Conservation (phyloP, 2,888 invertebrate genomes). For the Rotaria magnacalcarata region DNA sequence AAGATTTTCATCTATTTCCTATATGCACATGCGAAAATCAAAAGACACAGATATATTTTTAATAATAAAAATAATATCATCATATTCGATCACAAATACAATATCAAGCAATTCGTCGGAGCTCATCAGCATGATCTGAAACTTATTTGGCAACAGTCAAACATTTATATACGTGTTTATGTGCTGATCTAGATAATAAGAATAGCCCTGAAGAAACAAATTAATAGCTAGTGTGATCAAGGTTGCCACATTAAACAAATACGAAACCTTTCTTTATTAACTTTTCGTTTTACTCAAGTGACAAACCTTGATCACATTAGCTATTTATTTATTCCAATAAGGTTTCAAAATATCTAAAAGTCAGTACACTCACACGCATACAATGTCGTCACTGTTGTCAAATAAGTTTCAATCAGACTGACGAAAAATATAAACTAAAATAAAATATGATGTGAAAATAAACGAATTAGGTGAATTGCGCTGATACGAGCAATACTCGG, state of each 20-base stretch:
- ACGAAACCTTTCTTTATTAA: background rate
- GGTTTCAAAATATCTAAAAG: background rate
- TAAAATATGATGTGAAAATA: background rate
- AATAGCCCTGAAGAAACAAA: background rate
- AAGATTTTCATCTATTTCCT: conserved; percentile 84
- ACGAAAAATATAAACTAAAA: background rate
- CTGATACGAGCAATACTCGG: conserved; percentile 35
- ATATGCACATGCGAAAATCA: conserved; percentile 58
- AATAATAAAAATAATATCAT: too few relatives aligned
- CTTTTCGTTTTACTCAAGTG: background rate
- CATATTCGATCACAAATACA: background rate
- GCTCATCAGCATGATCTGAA: background rate
- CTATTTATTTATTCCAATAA: background rate
- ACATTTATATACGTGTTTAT: background rate
- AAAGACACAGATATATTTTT: background rate
- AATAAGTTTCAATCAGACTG: background rate
- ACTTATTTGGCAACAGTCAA: background rate
- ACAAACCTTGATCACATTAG: background rate
- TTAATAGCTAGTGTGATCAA: conserved; percentile 28
- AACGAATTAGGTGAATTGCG: background rate
- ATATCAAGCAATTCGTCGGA: background rate
- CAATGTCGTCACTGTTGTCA: too few relatives aligned
- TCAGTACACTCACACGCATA: background rate
- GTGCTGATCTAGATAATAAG: background rate
- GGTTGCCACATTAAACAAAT: background rate